These are phyloP conservation scores for Sorex araneus DNA, from an alignment of 2,113 vertebrate genomes.

Conservation along the genomic window DNA sequence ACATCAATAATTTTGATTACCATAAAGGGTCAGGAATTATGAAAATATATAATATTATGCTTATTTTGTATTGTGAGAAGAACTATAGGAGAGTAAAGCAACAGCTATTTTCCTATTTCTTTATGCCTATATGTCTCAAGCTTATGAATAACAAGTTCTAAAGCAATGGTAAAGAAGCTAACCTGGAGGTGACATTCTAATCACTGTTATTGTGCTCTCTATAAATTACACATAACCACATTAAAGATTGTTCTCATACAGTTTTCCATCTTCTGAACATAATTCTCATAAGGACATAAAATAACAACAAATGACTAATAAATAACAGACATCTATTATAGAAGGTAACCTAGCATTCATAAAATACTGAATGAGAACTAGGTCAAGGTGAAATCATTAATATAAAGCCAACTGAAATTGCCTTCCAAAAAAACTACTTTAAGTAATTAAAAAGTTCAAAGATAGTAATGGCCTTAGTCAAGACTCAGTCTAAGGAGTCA, in stretches of 20 bases:
- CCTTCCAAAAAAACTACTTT: conserved; percentile 2
- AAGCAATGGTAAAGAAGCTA: background rate
- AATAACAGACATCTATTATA: conserved; percentile 9
- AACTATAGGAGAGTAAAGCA: too few relatives aligned
- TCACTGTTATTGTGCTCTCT: background rate
- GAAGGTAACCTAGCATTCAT: background rate
- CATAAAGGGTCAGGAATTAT: too few relatives aligned
- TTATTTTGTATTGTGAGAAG: background rate
- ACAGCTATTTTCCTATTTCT: too few relatives aligned
- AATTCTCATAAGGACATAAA: background rate
- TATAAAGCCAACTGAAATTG: conserved; percentile 24
- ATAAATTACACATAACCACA: background rate
- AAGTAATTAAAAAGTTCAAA: background rate
- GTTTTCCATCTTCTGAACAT: background rate
- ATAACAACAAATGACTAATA: background rate
- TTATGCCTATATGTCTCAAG: conserved; percentile 41
- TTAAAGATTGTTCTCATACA: background rate
- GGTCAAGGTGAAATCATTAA: conserved; percentile 17
- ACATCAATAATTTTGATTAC: too few relatives aligned
- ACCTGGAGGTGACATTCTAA: background rate
- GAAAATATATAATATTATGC: too few relatives aligned
- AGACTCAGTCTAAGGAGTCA: background rate
- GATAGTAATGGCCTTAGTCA: background rate
- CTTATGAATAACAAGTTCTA: background rate
- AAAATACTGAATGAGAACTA: conserved; percentile 32